Evolutionary conservation across 2,797 vertebrate species (phyloP).

Genomic region (Sylvilagus floridanus): DNA sequence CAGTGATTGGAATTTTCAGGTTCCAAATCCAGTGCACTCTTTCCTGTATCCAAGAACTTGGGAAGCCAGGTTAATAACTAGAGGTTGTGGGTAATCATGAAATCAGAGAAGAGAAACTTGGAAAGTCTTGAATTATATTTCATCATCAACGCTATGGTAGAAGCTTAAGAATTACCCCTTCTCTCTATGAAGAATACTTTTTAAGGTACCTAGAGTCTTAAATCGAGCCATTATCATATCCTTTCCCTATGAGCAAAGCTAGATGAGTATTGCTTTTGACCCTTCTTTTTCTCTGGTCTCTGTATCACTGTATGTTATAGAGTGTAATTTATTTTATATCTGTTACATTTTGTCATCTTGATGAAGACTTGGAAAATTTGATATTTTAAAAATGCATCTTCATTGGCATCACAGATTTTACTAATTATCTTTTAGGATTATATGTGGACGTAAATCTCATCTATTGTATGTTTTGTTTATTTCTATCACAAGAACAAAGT

Average conservation of each 20-base stretch:
- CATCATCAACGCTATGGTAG: slow-evolving; percentile 45
- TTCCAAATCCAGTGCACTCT: slow-evolving; percentile 54
- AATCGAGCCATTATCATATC: not conserved
- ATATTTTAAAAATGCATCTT: slow-evolving; percentile 37
- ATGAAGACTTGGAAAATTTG: slow-evolving; percentile 46
- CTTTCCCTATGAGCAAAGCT: slow-evolving; percentile 41
- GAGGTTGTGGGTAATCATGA: slow-evolving; percentile 9
- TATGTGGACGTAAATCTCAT: slow-evolving; percentile 45
- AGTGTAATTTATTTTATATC: slow-evolving; percentile 31
- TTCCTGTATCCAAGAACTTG: slow-evolving; percentile 57
- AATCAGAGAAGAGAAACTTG: slow-evolving; percentile 63
- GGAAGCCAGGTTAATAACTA: slow-evolving; percentile 55
- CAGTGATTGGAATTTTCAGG: slow-evolving; percentile 68
- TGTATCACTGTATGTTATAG: not conserved
- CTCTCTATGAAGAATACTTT: slow-evolving; percentile 19
- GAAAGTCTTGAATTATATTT: slow-evolving; percentile 39
- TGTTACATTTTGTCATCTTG: slow-evolving; percentile 41
- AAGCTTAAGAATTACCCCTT: slow-evolving; percentile 57
- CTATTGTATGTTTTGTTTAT: slow-evolving; percentile 4
- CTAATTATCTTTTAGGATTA: slow-evolving; percentile 45
- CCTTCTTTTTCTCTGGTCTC: not conserved
- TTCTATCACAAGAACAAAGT: slow-evolving; percentile 21
- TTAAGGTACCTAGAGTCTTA: not conserved
- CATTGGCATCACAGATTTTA: slow-evolving; percentile 6
- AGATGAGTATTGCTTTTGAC: slow-evolving; percentile 52